A percentile compares a stretch with the other conserved stretches of the same genome.
These are phyloP conservation scores for Scolopax mira DNA, from an alignment of 2,113 vertebrate species.

Conservation along the genomic window DNA sequence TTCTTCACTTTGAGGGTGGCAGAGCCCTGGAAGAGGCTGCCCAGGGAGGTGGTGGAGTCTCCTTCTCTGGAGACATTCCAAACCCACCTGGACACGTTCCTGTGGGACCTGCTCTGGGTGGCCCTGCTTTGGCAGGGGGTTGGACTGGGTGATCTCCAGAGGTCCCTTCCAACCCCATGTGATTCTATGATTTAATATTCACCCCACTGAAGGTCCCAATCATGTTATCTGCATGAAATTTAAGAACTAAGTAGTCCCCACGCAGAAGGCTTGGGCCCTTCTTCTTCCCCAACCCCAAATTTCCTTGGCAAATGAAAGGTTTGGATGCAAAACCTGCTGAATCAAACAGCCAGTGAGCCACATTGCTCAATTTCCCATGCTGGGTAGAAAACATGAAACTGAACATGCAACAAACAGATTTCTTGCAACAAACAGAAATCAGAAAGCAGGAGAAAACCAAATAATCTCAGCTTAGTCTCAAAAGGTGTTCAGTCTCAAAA, in stretches of 20 bases:
- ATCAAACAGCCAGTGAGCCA: background rate
- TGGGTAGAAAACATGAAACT: background rate
- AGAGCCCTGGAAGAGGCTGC: no score
- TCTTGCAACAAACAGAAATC: background rate
- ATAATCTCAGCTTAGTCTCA: background rate
- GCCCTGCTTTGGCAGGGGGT: no score
- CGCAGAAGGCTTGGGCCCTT: background rate
- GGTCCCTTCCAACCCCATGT: no score
- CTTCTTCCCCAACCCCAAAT: background rate
- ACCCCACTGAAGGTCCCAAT: background rate
- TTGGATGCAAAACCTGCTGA: background rate
- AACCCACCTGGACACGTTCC: no score
- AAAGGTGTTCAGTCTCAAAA: background rate
- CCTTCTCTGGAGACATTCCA: no score
- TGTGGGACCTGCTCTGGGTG: no score
- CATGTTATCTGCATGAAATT: background rate
- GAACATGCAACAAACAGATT: background rate
- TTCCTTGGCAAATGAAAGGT: background rate
- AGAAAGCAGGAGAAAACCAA: background rate
- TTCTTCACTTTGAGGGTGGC: no score
- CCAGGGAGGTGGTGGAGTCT: no score
- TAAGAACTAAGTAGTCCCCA: background rate
- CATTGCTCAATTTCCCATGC: background rate
- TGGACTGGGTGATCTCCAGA: no score
- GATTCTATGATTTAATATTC: background rate